Evolutionary conservation across 2,113 vertebrate species (phyloP).

Genomic region (Oryzias celebensis): DNA sequence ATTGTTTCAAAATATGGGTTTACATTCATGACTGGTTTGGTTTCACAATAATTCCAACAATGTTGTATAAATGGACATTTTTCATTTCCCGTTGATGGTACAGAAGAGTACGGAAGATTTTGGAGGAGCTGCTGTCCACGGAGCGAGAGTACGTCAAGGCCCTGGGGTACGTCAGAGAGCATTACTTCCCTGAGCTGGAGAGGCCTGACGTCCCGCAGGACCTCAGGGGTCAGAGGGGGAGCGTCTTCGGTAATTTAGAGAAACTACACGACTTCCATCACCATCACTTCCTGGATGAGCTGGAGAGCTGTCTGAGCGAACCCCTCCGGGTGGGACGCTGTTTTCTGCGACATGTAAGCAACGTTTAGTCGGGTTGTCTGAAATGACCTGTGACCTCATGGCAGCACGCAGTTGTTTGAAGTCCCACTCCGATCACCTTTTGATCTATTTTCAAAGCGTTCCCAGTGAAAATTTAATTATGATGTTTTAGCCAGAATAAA

Average conservation of each 20-base stretch:
- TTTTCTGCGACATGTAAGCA: conserved; percentile 77
- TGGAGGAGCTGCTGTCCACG: conserved; percentile 77
- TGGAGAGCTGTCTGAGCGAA: conserved; percentile 70
- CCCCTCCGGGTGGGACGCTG: conserved; percentile 76
- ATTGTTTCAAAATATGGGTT: not conserved
- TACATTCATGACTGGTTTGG: not conserved
- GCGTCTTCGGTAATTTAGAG: conserved; percentile 80
- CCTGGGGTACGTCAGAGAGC: conserved; percentile 73
- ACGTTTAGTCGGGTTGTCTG: too few species aligned
- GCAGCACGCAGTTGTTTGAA: too few species aligned
- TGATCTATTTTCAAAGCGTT: too few species aligned
- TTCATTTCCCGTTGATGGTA: conserved; percentile 30
- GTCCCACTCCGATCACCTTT: too few species aligned
- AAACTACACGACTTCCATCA: conserved; percentile 80
- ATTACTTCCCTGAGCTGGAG: conserved; percentile 79
- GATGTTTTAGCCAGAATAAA: too few species aligned
- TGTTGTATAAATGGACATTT: conserved; percentile 2
- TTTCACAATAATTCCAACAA: not conserved
- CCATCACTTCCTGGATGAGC: conserved; percentile 74
- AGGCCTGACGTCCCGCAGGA: conserved; percentile 78
- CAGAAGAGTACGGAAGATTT: conserved; percentile 75
- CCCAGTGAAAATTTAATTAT: too few species aligned
- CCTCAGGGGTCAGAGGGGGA: conserved; percentile 76
- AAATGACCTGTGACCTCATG: too few species aligned
- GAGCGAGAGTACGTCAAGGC: conserved; percentile 78